Evolutionary conservation across 2,797 vertebrate species (phyloP).

Genomic region (Orestias chungarensis): DNA sequence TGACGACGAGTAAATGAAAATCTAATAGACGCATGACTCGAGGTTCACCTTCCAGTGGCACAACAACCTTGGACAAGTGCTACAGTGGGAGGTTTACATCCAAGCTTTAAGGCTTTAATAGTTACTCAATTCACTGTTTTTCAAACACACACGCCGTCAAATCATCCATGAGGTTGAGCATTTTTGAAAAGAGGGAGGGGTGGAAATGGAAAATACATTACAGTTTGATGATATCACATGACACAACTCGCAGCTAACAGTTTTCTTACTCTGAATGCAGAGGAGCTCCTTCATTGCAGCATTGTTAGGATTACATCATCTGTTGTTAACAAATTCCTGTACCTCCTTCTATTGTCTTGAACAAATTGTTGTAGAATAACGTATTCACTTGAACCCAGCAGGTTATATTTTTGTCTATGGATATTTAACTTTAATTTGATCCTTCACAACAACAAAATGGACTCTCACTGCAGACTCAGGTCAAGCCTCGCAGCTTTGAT

Average conservation of each 20-base stretch:
- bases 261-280: not conserved
- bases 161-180: no score
- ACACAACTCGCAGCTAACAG: not conserved
- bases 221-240: not conserved
- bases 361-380: not conserved
- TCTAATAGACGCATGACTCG: no score
- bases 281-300: not conserved
- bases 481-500: conserved; percentile 3
- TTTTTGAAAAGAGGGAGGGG: no score
- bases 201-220: not conserved
- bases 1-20: no score
- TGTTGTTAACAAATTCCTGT: not conserved
- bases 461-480: not conserved
- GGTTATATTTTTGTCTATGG: not conserved
- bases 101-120: no score
- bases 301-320: not conserved
- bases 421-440: not conserved
- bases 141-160: no score
- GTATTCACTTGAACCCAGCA: not conserved
- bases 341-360: no score
- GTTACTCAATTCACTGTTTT: no score
- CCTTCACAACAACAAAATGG: not conserved
- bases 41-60: no score
- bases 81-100: no score
- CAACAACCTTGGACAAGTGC: no score